A percentile compares a stretch with the other conserved stretches of the same genome.
Conservation (phyloP, 1,140 invertebrate species). For the Ridgeia piscesae region DNA sequence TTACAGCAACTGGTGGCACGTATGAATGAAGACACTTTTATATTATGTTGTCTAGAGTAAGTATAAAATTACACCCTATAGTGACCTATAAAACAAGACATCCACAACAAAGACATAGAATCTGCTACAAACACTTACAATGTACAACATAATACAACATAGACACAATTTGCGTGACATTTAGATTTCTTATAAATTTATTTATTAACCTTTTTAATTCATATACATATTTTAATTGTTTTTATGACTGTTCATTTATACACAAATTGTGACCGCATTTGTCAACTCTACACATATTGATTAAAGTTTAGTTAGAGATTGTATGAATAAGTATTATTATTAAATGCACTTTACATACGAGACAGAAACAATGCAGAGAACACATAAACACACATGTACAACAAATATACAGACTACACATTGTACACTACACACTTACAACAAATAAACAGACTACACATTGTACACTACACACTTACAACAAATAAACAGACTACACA, state of each 20-base stretch:
- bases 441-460: not conserved
- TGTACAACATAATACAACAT: not conserved
- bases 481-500: not conserved
- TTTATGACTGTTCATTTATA: too few relatives aligned
- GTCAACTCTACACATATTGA: too few relatives aligned
- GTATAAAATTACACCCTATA: too few relatives aligned
- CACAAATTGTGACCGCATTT: too few relatives aligned
- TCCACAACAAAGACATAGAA: not conserved
- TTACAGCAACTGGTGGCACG: not conserved
- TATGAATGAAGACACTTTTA: not conserved
- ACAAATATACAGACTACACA: not conserved
- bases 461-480: not conserved
- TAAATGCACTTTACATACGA: not conserved
- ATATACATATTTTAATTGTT: too few relatives aligned
- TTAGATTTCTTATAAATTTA: too few relatives aligned
- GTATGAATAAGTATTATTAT: too few relatives aligned
- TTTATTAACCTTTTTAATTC: too few relatives aligned
- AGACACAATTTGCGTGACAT: too few relatives aligned
- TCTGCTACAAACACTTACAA: not conserved
- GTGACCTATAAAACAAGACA: not conserved
- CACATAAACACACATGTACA: not conserved
- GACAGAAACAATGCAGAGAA: not conserved
- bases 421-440: not conserved
- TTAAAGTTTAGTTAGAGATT: too few relatives aligned
- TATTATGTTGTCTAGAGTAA: not conserved